Conservation (phyloP, 2,113 vertebrate species). For the Meles meles region DNA sequence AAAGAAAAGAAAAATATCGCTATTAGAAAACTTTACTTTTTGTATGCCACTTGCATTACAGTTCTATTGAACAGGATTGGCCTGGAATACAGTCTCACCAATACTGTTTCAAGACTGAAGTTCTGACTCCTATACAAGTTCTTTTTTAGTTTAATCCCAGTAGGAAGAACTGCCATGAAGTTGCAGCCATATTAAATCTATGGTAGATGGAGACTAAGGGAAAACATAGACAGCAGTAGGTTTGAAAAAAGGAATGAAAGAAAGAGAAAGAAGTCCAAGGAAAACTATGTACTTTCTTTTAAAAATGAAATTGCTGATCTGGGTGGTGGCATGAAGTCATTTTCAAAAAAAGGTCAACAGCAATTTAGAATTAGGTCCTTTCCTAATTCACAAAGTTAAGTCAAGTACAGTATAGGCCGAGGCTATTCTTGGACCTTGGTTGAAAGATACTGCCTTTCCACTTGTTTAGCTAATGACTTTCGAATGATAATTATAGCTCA, state of each 20-base stretch:
- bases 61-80: neutral
- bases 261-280: neutral
- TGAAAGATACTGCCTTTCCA: neutral
- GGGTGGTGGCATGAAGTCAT: neutral
- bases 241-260: neutral
- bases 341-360: neutral
- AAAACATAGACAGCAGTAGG: neutral
- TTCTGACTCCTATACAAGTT: neutral
- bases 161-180: neutral
- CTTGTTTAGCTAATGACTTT: slow-evolving; percentile 31
- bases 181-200: neutral
- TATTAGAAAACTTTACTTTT: neutral
- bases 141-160: neutral
- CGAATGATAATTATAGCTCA: slow-evolving; percentile 36
- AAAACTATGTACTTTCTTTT: neutral
- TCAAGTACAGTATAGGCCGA: neutral
- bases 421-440: neutral
- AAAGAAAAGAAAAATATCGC: neutral
- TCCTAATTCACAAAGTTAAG: neutral
- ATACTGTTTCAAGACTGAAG: neutral
- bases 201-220: neutral
- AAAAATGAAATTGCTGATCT: neutral
- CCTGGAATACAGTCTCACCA: neutral
- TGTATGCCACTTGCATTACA: neutral
- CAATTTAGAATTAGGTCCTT: neutral